Percentiles rank a stretch among this genome's conserved stretches.
phyloP scores from a whole-genome alignment of 2,888 invertebrate species.

The Tachina grossa region DNA sequence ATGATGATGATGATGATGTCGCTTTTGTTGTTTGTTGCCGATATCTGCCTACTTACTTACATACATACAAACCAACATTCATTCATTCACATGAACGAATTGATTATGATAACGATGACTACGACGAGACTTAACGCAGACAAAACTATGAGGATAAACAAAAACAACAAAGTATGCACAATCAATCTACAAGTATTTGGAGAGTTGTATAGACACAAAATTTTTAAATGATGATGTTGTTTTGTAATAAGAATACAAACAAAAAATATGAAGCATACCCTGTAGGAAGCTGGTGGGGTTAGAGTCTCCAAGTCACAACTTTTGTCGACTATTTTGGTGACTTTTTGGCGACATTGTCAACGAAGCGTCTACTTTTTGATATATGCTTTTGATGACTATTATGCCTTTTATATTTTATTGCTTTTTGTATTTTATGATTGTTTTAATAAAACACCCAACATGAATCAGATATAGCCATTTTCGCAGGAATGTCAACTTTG shows the following conservation, averaged over 20 bases:
- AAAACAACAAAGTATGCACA: conserved; percentile 41
- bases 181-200: conserved; percentile 56
- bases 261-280: background rate
- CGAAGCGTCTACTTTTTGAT: no score
- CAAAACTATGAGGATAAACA: conserved; percentile 58
- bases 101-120: conserved; percentile 43
- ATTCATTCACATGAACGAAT: conserved; percentile 22
- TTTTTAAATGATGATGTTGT: conserved; percentile 55
- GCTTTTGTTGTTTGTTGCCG: conserved; percentile 21
- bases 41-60: conserved; percentile 23
- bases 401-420: no score
- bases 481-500: no score
- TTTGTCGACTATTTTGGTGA: no score
- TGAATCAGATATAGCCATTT: no score
- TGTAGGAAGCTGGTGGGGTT: no score
- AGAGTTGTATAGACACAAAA: conserved; percentile 50
- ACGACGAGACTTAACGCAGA: conserved; percentile 61
- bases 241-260: conserved; percentile 51
- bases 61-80: conserved; percentile 1
- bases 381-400: no score
- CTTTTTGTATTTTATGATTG: no score
- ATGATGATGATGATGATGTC: conserved; percentile 25
- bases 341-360: no score
- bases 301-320: no score
- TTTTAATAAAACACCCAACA: no score